Evolutionary conservation across 2,113 vertebrate species (phyloP), one percentile per base, ranked within the genome.

Genomic region (Panthera uncia): DNA sequence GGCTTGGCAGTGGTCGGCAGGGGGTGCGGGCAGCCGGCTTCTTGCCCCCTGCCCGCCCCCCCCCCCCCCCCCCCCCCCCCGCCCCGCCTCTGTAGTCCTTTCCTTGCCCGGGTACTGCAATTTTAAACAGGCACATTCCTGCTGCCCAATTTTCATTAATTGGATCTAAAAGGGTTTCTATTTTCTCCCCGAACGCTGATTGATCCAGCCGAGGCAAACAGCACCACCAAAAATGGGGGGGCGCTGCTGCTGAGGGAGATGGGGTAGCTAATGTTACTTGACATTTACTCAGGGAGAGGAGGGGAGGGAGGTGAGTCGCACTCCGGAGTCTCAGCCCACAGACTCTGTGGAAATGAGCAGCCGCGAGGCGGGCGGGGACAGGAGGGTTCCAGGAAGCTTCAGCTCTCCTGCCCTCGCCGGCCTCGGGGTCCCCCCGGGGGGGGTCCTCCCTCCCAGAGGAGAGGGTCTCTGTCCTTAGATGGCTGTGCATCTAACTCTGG

Each of bases 261-360:
- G 79, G 94, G 95, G 76, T 97, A 96, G 91, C 92, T 94, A 94
- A 94, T 82, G 92, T 88, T 86, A 91, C 91, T 96, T 98, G 98
- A 98, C 98, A 98, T 98, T 98, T 98, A 95, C 97, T 94, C 94
- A 96, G 97, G 66, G 88, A 92, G 74, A n/a, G 91, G 68, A 23
- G 55, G 83, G 81, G 80, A 71, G 93, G 84, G 95, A 55, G 93
- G 83, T 98, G 98, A 98, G 92, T 98, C 97, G 98, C 92, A 52
- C 92, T 4, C 87, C 0, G 1, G 68, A 71, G 93, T 48, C 86
- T 69, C 95, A 95, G 95, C 97, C 93, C 94, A 92, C 97, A 94
- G 98, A 91, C 71, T 92, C 81, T 71, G 93, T 12, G 21, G 91
- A 91, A 84, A 83, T 12, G 92, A 97, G 94, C 97, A 97, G 89